These are phyloP conservation scores for Onychomys arenicola DNA, from an alignment of 2,797 vertebrate species.

Conservation along the genomic window DNA sequence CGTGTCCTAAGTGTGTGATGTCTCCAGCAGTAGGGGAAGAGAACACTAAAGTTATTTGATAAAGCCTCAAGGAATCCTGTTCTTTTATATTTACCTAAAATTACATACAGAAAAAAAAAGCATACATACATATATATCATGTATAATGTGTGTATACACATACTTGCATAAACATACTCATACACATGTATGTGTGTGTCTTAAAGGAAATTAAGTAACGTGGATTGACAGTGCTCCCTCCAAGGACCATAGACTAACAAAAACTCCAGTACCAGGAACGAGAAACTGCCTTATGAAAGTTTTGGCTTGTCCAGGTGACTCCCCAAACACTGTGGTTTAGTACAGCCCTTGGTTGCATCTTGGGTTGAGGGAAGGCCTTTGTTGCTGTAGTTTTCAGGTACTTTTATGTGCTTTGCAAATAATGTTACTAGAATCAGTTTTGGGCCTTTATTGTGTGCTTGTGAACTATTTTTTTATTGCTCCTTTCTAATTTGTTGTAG, in stretches of 20 bases:
- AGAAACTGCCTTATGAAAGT: not conserved
- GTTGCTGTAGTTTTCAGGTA: not conserved
- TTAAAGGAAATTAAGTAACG: not conserved
- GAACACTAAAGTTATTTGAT: too few relatives aligned
- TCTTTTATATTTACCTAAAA: not conserved
- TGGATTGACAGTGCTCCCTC: not conserved
- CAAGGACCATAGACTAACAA: not conserved
- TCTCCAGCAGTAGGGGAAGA: not conserved
- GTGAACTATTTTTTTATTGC: not conserved
- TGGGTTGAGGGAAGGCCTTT: not conserved
- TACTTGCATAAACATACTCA: not conserved
- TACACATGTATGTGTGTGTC: not conserved
- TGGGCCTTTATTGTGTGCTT: not conserved
- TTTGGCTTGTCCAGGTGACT: not conserved
- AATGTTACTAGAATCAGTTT: not conserved
- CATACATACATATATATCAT: not conserved
- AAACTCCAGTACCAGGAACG: not conserved
- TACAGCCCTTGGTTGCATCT: not conserved
- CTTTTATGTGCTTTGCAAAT: slow-evolving; percentile 2
- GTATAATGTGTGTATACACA: not conserved
- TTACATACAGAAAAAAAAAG: too few relatives aligned
- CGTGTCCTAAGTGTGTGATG: not conserved
- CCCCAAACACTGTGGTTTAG: not conserved
- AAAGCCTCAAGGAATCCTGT: not conserved
- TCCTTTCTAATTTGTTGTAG: slow-evolving; percentile 84